A percentile compares a stretch with the other conserved stretches of the same genome.
Conservation (phyloP, 2,888 invertebrate genomes). For the Ecdyonurus torrentis region DNA sequence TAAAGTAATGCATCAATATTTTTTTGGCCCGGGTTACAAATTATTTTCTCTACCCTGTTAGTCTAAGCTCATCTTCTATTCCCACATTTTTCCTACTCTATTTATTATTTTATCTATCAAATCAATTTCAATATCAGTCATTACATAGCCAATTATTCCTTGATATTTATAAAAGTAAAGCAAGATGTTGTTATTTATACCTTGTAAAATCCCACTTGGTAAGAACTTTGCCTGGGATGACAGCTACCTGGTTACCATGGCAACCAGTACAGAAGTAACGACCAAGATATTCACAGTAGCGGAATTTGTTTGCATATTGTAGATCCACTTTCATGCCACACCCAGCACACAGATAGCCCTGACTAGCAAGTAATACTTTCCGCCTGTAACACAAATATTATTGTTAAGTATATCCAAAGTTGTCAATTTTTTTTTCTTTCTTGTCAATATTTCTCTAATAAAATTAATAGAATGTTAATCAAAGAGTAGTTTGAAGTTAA, state of each 20-base stretch:
- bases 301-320: conserved; percentile 52
- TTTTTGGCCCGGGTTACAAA: too few species aligned
- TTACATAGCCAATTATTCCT: too few species aligned
- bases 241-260: conserved; percentile 55
- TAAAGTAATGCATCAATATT: too few species aligned
- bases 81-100: too few species aligned
- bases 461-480: conserved; percentile 8
- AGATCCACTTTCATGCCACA: conserved; percentile 65
- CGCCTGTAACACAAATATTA: conserved; percentile 30
- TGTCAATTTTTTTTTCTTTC: not conserved
- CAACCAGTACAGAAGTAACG: conserved; percentile 77
- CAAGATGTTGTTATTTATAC: too few species aligned
- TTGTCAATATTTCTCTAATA: conserved; percentile 5
- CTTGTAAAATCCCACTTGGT: conserved; percentile 45
- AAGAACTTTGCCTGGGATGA: conserved; percentile 50
- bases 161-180: too few species aligned
- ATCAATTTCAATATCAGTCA: too few species aligned
- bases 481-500: not conserved
- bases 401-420: not conserved
- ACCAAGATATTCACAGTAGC: conserved; percentile 70
- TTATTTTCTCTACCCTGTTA: too few species aligned
- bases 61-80: too few species aligned
- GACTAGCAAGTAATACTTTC: conserved; percentile 44
- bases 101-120: too few species aligned
- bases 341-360: conserved; percentile 66